A percentile compares a stretch with the other conserved stretches of the same genome.
These are phyloP conservation scores for Anguilla japonica DNA, from an alignment of 2,113 vertebrate species.

Conservation along the genomic window DNA sequence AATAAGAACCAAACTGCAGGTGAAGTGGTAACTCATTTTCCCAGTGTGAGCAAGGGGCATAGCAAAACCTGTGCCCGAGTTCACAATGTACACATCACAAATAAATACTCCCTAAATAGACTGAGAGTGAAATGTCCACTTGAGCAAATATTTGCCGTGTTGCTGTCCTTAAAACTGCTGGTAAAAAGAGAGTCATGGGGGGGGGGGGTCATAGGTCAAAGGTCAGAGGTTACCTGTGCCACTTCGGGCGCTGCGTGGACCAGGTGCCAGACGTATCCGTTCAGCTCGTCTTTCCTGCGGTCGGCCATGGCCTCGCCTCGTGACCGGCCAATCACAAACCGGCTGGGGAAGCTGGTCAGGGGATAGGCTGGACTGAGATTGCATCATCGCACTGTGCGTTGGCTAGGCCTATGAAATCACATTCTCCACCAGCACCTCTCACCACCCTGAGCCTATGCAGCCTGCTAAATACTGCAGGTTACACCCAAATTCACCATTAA, in stretches of 20 bases:
- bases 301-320: slow-evolving; percentile 86
- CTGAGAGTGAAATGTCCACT: background rate
- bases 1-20: too few relatives aligned
- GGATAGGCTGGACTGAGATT: background rate
- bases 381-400: background rate
- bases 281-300: slow-evolving; percentile 85
- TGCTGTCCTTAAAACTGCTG: background rate
- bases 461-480: background rate
- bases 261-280: slow-evolving; percentile 92
- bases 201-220: background rate
- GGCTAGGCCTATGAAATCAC: background rate
- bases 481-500: background rate
- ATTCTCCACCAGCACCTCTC: background rate
- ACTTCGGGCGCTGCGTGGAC: slow-evolving; percentile 79
- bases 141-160: background rate
- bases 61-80: background rate
- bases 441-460: background rate
- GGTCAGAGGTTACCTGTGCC: slow-evolving; percentile 76
- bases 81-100: background rate
- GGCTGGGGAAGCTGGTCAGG: slow-evolving; percentile 83
- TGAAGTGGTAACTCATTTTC: background rate
- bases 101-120: background rate
- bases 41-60: background rate
- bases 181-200: background rate
- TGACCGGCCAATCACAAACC: slow-evolving; percentile 89